Conservation (phyloP, 2,888 invertebrate species). For the Limnephilus rhombicus region DNA sequence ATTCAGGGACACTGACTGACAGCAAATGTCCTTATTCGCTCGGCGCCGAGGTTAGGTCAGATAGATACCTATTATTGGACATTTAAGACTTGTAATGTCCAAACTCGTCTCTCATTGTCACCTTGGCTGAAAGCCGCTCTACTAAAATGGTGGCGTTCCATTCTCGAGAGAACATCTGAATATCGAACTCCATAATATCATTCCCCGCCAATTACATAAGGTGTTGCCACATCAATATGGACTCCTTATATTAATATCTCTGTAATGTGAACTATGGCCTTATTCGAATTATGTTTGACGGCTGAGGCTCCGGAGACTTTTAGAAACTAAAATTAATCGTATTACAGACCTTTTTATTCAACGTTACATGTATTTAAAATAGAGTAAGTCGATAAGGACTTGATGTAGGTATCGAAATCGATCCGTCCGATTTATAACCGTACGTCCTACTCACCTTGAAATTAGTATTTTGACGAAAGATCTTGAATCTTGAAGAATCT, state of each 20-base stretch:
- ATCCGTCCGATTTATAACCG: no score
- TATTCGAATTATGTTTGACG: neutral
- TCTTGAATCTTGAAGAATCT: neutral
- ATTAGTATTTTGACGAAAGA: neutral
- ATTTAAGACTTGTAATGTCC: conserved; percentile 48
- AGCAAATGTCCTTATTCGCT: conserved; percentile 37
- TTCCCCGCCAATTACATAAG: conserved; percentile 45
- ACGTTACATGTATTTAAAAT: neutral
- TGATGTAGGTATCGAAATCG: neutral
- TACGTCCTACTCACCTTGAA: neutral
- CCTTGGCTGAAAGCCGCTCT: conserved; percentile 46
- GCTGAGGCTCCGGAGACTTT: neutral
- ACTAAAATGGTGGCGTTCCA: conserved; percentile 54
- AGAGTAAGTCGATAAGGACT: neutral
- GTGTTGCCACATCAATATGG: conserved; percentile 40
- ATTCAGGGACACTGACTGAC: conserved; percentile 24
- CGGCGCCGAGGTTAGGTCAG: neutral
- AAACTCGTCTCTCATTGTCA: conserved; percentile 42
- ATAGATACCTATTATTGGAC: conserved; percentile 31
- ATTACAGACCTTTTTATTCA: neutral
- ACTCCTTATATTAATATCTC: neutral
- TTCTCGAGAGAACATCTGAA: conserved; percentile 50
- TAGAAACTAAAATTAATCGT: neutral
- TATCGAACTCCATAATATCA: conserved; percentile 51
- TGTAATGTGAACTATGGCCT: neutral